Evolutionary conservation across 2,113 vertebrate species (phyloP), one percentile per base, ranked within the genome.

Genomic region (Podarcis cretensis): DNA sequence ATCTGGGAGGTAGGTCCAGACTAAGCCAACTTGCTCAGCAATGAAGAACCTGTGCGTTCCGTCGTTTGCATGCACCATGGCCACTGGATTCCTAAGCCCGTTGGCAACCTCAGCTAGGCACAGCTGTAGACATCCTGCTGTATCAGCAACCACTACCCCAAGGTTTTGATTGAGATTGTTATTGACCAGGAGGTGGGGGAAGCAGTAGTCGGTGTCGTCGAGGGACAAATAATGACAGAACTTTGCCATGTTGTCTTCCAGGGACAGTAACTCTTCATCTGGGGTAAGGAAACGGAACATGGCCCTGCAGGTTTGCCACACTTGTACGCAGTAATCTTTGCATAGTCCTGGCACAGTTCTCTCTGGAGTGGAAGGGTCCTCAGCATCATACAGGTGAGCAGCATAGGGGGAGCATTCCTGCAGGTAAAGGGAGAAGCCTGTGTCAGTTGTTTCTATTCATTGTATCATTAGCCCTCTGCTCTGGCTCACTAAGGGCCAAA

Each of bases 391-490:
- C 59, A 99, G 96, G 95, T 99, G 99, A 90, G 99, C 99, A 0
- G 99, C 98, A 7, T 98, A 99, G 0, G 99, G 99, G 9, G 99
- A 99, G 86, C 99, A 99, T 86, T 98, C 98, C 99, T 99, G 94
- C 27, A 30, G 74, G 48, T 78, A 96, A 73, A 89, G 30, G 92
- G 63, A 10, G 87, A 69, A 81, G 86, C 32, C 74, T 54, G 54
- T 5, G 54, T 90, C 43, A 90, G 25, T 68, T 59, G 73, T 83
- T 77, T 54, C 74, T 48, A 30, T 20, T 37, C 21, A 71, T 9
- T 48, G 27, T 32, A n/a, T 32, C 66, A 71, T 57, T 76, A n/a
- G 20, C 20, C 59, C 18, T 48, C 37, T 68, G 63, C 27, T 68
- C 69, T 69, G 32, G 3, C 30, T 16, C n/a, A 81, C 57, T 81